Percentiles rank a stretch among this genome's conserved stretches.
These are phyloP conservation scores for Cyphomyrus plagiostoma DNA, from an alignment of 2,113 vertebrate genomes.

Conservation along the genomic window DNA sequence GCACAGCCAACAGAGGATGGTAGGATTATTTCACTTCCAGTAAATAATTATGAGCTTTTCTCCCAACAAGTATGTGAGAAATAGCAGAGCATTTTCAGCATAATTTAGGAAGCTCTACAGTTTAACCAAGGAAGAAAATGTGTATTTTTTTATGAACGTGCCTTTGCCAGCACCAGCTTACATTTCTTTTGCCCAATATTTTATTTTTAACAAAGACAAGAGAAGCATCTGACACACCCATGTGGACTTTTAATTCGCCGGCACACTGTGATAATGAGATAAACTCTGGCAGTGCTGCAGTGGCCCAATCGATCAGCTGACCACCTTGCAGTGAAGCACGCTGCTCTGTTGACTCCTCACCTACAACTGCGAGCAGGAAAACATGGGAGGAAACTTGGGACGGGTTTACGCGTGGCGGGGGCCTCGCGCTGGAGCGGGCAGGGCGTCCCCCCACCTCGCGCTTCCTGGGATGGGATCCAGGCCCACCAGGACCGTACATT, in stretches of 20 bases:
- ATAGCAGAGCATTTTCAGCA: background rate
- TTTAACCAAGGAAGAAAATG: background rate
- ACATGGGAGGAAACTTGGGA: background rate
- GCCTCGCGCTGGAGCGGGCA: background rate
- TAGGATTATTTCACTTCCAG: background rate
- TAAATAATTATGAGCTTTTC: background rate
- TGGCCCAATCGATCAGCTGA: background rate
- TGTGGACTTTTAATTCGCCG: background rate
- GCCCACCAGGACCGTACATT: background rate
- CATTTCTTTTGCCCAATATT: background rate
- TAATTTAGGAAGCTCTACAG: constrained; percentile 6
- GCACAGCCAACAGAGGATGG: background rate
- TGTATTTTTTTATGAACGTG: background rate
- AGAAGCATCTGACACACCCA: background rate
- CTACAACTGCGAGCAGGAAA: background rate
- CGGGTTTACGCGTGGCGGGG: background rate
- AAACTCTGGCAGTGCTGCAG: background rate
- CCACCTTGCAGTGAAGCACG: background rate
- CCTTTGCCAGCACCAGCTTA: background rate
- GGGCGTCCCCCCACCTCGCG: background rate
- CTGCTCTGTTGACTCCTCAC: background rate
- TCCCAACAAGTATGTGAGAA: background rate
- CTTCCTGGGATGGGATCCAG: background rate
- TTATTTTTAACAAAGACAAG: background rate
- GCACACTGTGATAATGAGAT: background rate